A percentile compares a stretch with the other conserved stretches of the same genome.
These are phyloP conservation scores for Drosophila nigricruria DNA, from an alignment of 2,888 invertebrate genomes.

Conservation along the genomic window DNA sequence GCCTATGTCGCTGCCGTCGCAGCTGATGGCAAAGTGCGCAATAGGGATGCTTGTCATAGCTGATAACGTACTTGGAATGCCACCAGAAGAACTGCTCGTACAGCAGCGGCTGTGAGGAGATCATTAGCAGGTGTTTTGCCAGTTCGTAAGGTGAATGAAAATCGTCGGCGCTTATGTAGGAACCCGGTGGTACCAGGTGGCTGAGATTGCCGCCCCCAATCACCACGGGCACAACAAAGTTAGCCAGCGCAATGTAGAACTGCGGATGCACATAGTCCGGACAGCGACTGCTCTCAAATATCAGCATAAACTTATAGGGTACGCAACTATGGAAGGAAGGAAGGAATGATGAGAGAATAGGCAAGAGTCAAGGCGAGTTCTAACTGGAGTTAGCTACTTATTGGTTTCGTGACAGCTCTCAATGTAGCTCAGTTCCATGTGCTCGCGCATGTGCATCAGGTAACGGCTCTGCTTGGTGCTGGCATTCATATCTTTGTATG, in stretches of 20 bases:
- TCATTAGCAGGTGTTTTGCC: conserved; percentile 86
- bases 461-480: conserved; percentile 30
- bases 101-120: conserved; percentile 84
- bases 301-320: conserved; percentile 88
- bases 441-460: conserved; percentile 35
- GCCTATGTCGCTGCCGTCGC: background rate
- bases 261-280: conserved; percentile 89
- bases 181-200: conserved; percentile 86
- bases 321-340: conserved; percentile 35
- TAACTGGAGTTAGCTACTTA: conserved; percentile 32
- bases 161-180: conserved; percentile 88
- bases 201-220: conserved; percentile 88
- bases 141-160: conserved; percentile 86
- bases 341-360: background rate
- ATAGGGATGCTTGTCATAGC: conserved; percentile 28
- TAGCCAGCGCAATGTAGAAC: conserved; percentile 61
- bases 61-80: conserved; percentile 72
- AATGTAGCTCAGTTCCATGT: conserved; percentile 27
- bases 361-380: background rate
- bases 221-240: conserved; percentile 87
- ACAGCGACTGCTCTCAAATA: conserved; percentile 88
- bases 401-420: background rate
- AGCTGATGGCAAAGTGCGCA: conserved; percentile 62
- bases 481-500: conserved; percentile 22
- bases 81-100: conserved; percentile 88